Base-by-base conservation (phyloP, 2,113 vertebrate genomes). In the Rissa tridactyla region DNA sequence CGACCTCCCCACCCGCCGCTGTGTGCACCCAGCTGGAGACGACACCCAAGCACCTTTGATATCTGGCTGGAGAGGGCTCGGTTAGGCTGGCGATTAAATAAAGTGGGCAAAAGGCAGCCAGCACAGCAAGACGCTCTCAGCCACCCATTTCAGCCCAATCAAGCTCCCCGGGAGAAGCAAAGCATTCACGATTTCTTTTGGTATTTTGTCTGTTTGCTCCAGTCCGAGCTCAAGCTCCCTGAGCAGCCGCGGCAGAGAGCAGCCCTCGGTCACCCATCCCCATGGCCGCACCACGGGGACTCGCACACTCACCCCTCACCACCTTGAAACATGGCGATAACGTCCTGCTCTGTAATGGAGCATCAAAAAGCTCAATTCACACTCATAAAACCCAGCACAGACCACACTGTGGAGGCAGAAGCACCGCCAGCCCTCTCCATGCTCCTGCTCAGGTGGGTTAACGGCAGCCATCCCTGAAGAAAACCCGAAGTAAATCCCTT, bases 221-320 rank as follows among this genome's bases (percentile, higher is more conserved):
- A 64, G 40, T 8, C 61, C 1, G 0, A 52, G 32, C 12, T 22
- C 15, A 21, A 30, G 6, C 30, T 25, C 32, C 8, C 13, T 1
- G 1, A 65, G 42, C 17, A 55, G 55, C 40, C 9, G 7, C 3
- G 1, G 29, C 51, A 29, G 40, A 40, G 15, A 76, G 38, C 64
- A 44, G 69, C 34, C 29, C 47, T 42, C 3, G 3, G 57, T 60
- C 51, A 19, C 22, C 29, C 51, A 64, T 49, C 16, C 40, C 73
- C 36, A 20, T 3, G 0, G 9, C 34, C 18, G 18, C 57, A 25
- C 57, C 57, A 5, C 1, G 0, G 32, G 57, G 44, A 77, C 72
- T 40, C 4, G 0, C 49, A 34, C 1, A 0, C 47, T 55, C 36
- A 34, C 11, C 62, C 70, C 42, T 64, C 57, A 27, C 34, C 61